Evolutionary conservation across 2,797 vertebrate genomes (phyloP).

Genomic region (Xenops minutus): DNA sequence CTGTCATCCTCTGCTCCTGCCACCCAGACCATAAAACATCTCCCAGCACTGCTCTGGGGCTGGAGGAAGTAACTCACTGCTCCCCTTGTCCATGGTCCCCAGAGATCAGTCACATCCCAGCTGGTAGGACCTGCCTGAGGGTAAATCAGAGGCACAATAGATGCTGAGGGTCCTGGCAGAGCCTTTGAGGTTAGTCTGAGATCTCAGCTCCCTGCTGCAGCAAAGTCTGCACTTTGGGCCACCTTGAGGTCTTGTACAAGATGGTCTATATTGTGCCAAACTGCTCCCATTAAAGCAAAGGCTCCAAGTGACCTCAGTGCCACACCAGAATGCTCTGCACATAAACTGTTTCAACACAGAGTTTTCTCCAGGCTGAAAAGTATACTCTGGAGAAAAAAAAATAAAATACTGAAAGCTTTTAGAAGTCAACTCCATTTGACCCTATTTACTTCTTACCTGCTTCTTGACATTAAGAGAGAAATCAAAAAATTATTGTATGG

Average conservation of each 20-base stretch:
- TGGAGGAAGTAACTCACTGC: neutral
- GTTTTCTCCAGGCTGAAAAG: neutral
- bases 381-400: neutral
- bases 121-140: neutral
- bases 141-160: neutral
- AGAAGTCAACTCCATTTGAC: neutral
- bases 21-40: neutral
- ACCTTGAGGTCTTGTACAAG: neutral
- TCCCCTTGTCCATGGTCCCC: neutral
- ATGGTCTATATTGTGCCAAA: neutral
- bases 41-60: neutral
- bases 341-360: neutral
- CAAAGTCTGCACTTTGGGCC: neutral
- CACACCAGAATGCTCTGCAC: neutral
- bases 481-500: neutral
- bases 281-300: neutral
- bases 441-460: neutral
- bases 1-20: neutral
- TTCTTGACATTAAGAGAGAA: neutral
- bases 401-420: neutral
- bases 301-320: neutral
- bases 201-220: neutral
- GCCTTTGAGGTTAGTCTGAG: neutral
- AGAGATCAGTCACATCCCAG: neutral
- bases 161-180: neutral